Conservation (phyloP, 2,888 invertebrate species). For the Trissonchulus latispiculum region DNA sequence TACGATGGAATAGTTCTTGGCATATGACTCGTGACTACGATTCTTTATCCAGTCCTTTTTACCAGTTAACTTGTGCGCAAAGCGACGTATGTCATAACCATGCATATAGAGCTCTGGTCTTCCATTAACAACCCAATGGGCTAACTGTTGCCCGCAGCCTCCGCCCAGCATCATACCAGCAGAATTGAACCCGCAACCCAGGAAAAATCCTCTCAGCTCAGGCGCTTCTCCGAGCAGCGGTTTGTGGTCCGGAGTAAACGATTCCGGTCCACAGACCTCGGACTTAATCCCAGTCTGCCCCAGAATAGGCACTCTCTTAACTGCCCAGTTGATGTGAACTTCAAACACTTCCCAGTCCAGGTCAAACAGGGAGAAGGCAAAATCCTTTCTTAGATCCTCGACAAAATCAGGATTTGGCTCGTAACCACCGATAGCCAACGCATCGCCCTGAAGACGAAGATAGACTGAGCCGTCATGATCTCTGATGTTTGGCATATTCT, state of each 20-base stretch:
- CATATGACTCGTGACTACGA: constrained; percentile 75
- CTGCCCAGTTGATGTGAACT: constrained; percentile 54
- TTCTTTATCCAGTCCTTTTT: constrained; percentile 66
- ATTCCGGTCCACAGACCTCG: constrained; percentile 51
- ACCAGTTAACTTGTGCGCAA: constrained; percentile 59
- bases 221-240: constrained; percentile 63
- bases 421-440: constrained; percentile 74
- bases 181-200: constrained; percentile 73
- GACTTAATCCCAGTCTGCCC: constrained; percentile 16
- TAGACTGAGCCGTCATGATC: constrained; percentile 76
- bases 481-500: constrained; percentile 65
- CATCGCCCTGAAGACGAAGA: constrained; percentile 62
- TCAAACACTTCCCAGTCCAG: constrained; percentile 75
- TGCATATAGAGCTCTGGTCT: constrained; percentile 75
- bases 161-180: constrained; percentile 81
- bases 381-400: constrained; percentile 64
- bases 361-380: constrained; percentile 72
- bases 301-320: not conserved
- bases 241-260: constrained; percentile 82
- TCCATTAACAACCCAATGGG: constrained; percentile 70
- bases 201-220: constrained; percentile 58
- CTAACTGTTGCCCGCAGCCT: constrained; percentile 72
- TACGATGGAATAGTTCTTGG: constrained; percentile 25
- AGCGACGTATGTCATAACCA: constrained; percentile 67
- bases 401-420: constrained; percentile 71